Evolutionary conservation across 2,797 vertebrate genomes (phyloP).

Genomic region (Megaceryle alcyon): DNA sequence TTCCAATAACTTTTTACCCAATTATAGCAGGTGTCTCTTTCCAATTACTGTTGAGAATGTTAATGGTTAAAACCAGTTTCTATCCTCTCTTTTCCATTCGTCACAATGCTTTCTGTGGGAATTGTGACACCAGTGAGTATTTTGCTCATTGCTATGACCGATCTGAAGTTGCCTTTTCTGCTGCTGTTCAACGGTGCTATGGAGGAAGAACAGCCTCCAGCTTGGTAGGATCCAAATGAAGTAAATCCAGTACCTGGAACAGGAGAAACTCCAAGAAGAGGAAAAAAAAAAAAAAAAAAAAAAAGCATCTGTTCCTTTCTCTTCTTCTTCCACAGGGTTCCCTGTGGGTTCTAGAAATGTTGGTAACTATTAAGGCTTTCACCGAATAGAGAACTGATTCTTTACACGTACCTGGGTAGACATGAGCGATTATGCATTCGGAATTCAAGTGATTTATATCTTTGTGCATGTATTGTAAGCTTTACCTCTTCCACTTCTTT

Average conservation of each 20-base stretch:
- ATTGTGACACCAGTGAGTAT: conserved; percentile 63
- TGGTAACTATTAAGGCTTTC: conserved; percentile 13
- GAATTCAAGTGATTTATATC: background rate
- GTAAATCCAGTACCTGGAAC: conserved; percentile 68
- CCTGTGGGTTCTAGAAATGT: background rate
- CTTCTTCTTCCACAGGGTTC: background rate
- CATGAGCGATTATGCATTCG: background rate
- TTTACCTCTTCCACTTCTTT: background rate
- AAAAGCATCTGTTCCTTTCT: background rate
- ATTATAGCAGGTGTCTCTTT: conserved; percentile 44
- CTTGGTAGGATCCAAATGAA: conserved; percentile 53
- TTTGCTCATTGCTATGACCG: conserved; percentile 66
- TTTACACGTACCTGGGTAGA: background rate
- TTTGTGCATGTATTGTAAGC: background rate
- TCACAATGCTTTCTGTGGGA: conserved; percentile 64
- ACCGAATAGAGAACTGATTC: conserved; percentile 22
- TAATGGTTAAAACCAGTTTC: conserved; percentile 24
- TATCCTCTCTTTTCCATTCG: conserved; percentile 40
- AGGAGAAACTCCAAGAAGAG: conserved; percentile 63
- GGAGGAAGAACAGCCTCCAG: conserved; percentile 36
- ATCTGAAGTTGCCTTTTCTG: conserved; percentile 65
- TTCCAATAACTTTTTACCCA: conserved; percentile 22
- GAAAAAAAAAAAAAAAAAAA: background rate
- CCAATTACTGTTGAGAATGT: conserved; percentile 12
- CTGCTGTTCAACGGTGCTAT: conserved; percentile 50